phyloP scores from a whole-genome alignment of 2,888 invertebrate species.

The Eurytoma californica region DNA sequence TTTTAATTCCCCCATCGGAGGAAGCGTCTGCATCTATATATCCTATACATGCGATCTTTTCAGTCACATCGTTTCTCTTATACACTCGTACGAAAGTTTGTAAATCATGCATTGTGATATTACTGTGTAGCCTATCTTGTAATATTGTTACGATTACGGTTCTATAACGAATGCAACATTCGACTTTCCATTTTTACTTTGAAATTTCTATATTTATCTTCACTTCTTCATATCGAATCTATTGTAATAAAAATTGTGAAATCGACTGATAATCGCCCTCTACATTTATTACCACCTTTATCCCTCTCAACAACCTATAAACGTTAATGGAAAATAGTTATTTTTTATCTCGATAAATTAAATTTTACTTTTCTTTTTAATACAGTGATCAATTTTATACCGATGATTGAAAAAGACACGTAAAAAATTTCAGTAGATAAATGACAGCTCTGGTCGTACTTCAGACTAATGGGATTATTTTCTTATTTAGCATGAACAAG shows the following conservation, averaged over 20 bases:
- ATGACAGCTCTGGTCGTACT: conserved; percentile 34
- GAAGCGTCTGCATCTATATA: conserved; percentile 34
- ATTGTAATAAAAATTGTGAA: conserved; percentile 73
- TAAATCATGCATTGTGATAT: conserved; percentile 75
- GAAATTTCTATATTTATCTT: conserved; percentile 74
- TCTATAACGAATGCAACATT: conserved; percentile 63
- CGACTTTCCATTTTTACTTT: conserved; percentile 74
- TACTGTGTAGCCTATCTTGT: conserved; percentile 74
- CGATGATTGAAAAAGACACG: too few species aligned
- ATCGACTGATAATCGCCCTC: conserved; percentile 57
- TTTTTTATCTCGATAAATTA: neutral
- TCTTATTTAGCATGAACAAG: conserved; percentile 61
- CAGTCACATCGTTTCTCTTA: conserved; percentile 59
- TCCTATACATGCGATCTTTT: conserved; percentile 39
- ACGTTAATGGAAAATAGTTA: too few species aligned
- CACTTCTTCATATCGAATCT: conserved; percentile 73
- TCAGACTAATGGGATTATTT: conserved; percentile 27
- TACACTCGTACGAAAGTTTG: conserved; percentile 70
- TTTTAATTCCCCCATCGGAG: neutral
- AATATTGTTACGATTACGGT: conserved; percentile 68
- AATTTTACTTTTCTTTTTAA: too few species aligned
- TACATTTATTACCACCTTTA: conserved; percentile 6
- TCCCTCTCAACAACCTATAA: too few species aligned
- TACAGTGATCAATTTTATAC: too few species aligned
- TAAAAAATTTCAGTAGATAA: neutral